A percentile compares a stretch with the other conserved stretches of the same genome.
phyloP scores from a whole-genome alignment of 2,888 invertebrate species.

The Nephrotoma appendiculata region DNA sequence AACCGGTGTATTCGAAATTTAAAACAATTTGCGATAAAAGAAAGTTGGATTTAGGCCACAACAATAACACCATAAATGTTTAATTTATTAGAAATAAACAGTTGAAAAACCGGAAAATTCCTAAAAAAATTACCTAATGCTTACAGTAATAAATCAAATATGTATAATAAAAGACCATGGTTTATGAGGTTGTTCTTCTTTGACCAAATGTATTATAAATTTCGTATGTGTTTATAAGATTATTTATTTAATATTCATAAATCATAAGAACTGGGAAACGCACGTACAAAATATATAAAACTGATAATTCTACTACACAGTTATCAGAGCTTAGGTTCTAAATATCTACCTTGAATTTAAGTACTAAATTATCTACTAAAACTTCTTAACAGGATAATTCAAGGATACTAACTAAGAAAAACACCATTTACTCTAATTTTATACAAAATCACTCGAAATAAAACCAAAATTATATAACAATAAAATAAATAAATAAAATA shows the following conservation, averaged over 20 bases:
- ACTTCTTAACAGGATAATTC: background rate
- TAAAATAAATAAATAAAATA: background rate
- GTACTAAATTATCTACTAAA: background rate
- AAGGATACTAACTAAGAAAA: background rate
- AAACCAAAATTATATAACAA: background rate
- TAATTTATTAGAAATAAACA: no score
- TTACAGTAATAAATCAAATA: no score
- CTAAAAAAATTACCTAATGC: no score
- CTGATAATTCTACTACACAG: background rate
- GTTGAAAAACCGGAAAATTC: no score
- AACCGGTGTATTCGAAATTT: no score
- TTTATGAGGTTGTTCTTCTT: no score
- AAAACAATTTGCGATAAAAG: no score
- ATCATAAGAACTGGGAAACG: background rate
- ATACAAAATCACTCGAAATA: background rate
- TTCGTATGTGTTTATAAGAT: no score
- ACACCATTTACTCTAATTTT: background rate
- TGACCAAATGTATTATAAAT: no score
- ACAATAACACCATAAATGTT: no score
- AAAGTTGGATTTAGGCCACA: no score
- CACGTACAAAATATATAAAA: background rate
- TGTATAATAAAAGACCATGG: no score
- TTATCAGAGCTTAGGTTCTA: background rate
- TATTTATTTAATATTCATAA: background rate
- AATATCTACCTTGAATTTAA: background rate